These are phyloP conservation scores for Glossophaga mutica DNA, from an alignment of 2,797 vertebrate species.

Conservation along the genomic window DNA sequence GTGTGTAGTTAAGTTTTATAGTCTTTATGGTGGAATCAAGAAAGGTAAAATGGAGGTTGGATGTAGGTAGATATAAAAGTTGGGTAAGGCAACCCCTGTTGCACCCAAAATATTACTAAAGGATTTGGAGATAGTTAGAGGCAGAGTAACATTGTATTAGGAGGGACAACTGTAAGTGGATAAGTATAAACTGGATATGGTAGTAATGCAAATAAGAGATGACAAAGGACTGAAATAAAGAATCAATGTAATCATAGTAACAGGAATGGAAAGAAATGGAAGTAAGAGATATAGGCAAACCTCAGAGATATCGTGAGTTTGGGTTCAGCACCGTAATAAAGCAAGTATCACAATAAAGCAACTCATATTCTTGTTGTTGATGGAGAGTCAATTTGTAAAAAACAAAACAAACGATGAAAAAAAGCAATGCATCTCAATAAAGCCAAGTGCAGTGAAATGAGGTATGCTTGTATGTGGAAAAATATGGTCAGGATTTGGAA, in stretches of 20 bases:
- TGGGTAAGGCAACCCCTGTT: not conserved
- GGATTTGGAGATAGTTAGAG: not conserved
- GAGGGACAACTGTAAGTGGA: not conserved
- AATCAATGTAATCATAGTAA: not conserved
- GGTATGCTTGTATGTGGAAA: not conserved
- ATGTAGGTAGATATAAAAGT: not conserved
- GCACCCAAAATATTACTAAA: not conserved
- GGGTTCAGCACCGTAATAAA: not conserved
- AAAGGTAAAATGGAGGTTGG: not conserved
- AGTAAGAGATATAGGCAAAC: not conserved
- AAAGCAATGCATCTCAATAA: not conserved
- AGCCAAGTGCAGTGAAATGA: not conserved
- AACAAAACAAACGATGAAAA: not conserved
- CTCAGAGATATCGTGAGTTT: not conserved
- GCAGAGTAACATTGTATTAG: not conserved
- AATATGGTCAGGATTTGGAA: not conserved
- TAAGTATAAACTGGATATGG: not conserved
- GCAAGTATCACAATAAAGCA: not conserved
- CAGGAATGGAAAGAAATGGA: not conserved
- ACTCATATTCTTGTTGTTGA: too few relatives aligned
- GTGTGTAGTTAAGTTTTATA: not conserved
- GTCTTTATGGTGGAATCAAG: not conserved
- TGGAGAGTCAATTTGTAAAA: not conserved
- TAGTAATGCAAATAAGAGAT: not conserved
- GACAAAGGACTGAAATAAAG: not conserved